Evolutionary conservation across 92 coral and sea anemone genomes (phyloP), one percentile per base, ranked within the genome.

Genomic region (Desmophyllum pertusum): DNA sequence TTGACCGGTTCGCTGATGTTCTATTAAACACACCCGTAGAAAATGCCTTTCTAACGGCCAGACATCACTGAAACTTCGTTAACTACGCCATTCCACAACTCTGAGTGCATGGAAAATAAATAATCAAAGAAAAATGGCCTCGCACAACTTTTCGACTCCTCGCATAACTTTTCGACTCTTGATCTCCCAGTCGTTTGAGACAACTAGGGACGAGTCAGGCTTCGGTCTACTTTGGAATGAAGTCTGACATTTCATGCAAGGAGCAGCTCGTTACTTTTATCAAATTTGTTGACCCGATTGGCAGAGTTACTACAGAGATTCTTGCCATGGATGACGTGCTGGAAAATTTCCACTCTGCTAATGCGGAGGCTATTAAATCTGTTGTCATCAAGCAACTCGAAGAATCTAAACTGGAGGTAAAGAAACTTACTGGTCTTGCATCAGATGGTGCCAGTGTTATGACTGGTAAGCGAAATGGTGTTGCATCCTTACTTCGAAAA

Each of bases 391-490:
- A 40, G 85, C 86, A 80, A 53, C 70, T 86, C 6, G 17, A 51
- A 0, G 73, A 70, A 59, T 64, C 70, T 3, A 25, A 71, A 30
- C 55, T 88, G 36, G 84, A 83, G 36, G 25, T 67, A 46, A 61
- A 59, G 29, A 78, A 41, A 51, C 74, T 80, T 6, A 38, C 89
- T 5, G 52, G 86, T 55, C 83, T 89, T 27, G 69, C 86, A 37
- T 78, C 89, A 15, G 80, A 89, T 85, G 89, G 89, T 23, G 70
- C 35, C 8, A 91, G 89, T 61, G 88, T 91, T 7, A 84, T 88
- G 91, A 92, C 92, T 59, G 92, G 85, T 52, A 88, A 77, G 72
- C 53, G 75, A 76, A 88, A 88, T 85, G 92, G 94, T 0, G 86
- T 85, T 7, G 88, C 88, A 19, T 17, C 37, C 70, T 59, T 59